These are phyloP conservation scores for Coptotermes formosanus DNA, from an alignment of 1,140 invertebrate species.

Conservation along the genomic window DNA sequence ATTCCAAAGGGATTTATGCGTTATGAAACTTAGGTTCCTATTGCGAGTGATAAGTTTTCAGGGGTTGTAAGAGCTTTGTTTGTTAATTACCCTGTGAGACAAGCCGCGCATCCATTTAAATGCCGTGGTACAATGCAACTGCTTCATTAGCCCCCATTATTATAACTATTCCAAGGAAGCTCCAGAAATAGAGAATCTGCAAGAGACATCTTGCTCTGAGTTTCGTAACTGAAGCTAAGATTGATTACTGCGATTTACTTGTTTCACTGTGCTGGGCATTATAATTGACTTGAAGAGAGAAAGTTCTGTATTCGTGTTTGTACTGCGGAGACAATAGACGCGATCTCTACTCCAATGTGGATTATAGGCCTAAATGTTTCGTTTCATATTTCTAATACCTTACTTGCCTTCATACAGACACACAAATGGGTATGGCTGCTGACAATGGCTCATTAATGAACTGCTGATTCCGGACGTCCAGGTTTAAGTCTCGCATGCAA, in stretches of 20 bases:
- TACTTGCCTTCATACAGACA: no score
- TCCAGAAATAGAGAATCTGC: neutral
- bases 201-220: neutral
- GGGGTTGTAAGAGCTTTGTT: neutral
- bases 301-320: neutral
- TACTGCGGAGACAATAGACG: no score
- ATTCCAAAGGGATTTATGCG: no score
- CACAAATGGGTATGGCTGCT: no score
- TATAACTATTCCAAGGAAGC: slow-evolving; percentile 7
- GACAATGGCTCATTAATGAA: no score
- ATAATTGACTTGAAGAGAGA: neutral
- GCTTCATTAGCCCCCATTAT: neutral
- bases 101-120: neutral
- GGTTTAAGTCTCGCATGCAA: no score
- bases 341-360: no score
- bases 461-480: no score
- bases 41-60: neutral
- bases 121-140: neutral
- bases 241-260: neutral
- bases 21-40: no score
- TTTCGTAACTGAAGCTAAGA: slow-evolving; percentile 12
- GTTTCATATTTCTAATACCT: no score
- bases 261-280: neutral
- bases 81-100: neutral
- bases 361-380: no score